A percentile compares a stretch with the other conserved stretches of the same genome.
phyloP scores from a whole-genome alignment of 2,888 invertebrate species.

The Teinopalpus imperialis region DNA sequence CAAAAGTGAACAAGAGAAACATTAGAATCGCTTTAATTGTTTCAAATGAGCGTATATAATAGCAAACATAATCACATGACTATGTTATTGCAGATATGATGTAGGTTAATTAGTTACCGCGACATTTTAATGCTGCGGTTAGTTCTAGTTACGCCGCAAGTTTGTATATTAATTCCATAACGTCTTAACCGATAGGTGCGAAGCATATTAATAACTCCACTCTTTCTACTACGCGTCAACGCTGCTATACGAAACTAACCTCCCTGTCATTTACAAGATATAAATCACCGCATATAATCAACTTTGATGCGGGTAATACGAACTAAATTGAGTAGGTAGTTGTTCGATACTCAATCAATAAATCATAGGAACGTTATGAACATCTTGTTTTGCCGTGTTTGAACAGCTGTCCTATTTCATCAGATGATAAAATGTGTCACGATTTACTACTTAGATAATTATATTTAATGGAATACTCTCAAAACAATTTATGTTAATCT shows the following conservation, averaged over 20 bases:
- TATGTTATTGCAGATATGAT: constrained; percentile 6
- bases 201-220: constrained; percentile 1
- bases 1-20: too few species aligned
- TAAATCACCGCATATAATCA: constrained; percentile 14
- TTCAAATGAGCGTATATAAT: too few species aligned
- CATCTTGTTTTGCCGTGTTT: constrained; percentile 12
- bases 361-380: not conserved
- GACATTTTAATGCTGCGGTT: constrained; percentile 21
- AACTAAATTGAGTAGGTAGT: constrained; percentile 5
- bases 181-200: constrained; percentile 3
- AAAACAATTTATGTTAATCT: not conserved
- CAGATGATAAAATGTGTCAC: not conserved
- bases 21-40: too few species aligned
- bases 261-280: not conserved
- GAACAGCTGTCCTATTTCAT: constrained; percentile 3
- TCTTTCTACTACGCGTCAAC: not conserved
- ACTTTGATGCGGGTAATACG: constrained; percentile 13
- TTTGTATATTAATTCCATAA: constrained; percentile 10
- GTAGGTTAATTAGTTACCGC: constrained; percentile 19
- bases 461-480: not conserved
- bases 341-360: constrained; percentile 6
- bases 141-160: constrained; percentile 21
- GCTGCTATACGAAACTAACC: not conserved
- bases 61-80: too few species aligned
- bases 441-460: not conserved